phyloP scores from a whole-genome alignment of 2,888 invertebrate genomes.

The Cryptus viduatorius region DNA sequence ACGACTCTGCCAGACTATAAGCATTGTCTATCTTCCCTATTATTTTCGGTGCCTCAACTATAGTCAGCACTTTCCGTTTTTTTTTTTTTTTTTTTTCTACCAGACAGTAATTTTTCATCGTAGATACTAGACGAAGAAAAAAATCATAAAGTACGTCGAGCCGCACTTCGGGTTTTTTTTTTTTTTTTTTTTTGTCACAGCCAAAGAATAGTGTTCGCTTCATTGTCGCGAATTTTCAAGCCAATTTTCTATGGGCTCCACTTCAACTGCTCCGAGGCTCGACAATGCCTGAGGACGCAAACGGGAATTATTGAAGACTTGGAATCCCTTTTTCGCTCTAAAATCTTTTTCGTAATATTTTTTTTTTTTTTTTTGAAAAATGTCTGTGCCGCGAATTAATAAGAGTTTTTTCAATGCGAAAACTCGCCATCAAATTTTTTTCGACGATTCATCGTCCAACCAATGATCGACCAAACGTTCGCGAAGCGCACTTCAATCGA shows the following conservation, averaged over 20 bases:
- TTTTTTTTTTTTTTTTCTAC: slow-evolving; percentile 36
- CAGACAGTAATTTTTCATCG: slow-evolving; percentile 52
- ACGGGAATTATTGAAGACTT: neutral
- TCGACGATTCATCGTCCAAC: slow-evolving; percentile 1
- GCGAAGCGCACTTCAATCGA: slow-evolving; percentile 18
- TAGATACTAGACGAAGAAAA: slow-evolving; percentile 40
- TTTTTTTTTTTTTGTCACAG: neutral
- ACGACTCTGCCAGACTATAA: slow-evolving; percentile 23
- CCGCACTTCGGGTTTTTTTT: neutral
- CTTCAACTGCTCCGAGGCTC: too few species aligned
- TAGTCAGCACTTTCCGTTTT: slow-evolving; percentile 7
- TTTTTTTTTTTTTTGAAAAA: slow-evolving; percentile 4
- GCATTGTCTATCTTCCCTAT: slow-evolving; percentile 25
- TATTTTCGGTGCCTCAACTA: neutral
- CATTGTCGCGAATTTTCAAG: slow-evolving; percentile 39
- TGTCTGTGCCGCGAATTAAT: neutral
- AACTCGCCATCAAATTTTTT: neutral
- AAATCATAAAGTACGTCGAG: slow-evolving; percentile 49
- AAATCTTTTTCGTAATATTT: neutral
- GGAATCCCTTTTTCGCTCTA: neutral
- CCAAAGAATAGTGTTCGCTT: slow-evolving; percentile 22
- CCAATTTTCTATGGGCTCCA: slow-evolving; percentile 33
- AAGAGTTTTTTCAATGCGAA: neutral
- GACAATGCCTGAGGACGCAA: slow-evolving; percentile 38
- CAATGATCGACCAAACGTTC: slow-evolving; percentile 23